phyloP scores from a whole-genome alignment of 1,140 invertebrate species.

The Acromyrmex echinatior region DNA sequence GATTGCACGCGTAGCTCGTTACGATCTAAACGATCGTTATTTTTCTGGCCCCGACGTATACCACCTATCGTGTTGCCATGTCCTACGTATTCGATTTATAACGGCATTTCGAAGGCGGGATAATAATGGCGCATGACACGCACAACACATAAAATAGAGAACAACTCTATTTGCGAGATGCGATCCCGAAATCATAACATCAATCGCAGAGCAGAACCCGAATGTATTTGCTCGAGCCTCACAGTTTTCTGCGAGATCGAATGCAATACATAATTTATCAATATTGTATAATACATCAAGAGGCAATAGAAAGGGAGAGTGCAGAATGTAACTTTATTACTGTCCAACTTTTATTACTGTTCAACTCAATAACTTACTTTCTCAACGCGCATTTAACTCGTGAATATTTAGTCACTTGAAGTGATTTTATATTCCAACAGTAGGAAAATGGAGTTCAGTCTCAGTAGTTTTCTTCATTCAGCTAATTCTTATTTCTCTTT shows the following conservation, averaged over 20 bases:
- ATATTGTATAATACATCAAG: neutral
- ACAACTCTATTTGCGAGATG: neutral
- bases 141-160: conserved; percentile 39
- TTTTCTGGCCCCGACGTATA: conserved; percentile 21
- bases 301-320: neutral
- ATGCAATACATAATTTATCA: neutral
- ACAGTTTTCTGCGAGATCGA: neutral
- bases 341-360: neutral
- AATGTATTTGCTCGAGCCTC: neutral
- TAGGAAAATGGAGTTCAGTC: too few species aligned
- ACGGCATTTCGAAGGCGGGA: conserved; percentile 36
- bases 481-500: too few species aligned
- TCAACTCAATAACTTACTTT: neutral
- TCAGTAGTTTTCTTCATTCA: too few species aligned
- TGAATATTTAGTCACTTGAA: too few species aligned
- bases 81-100: conserved; percentile 50
- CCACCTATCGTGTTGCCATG: conserved; percentile 37
- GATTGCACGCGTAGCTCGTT: conserved; percentile 41
- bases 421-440: too few species aligned
- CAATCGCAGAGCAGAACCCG: neutral
- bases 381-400: neutral
- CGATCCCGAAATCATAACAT: conserved; percentile 3
- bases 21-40: conserved; percentile 50
- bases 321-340: neutral
- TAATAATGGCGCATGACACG: conserved; percentile 55